These are phyloP conservation scores for Proterorhinus semilunaris DNA, from an alignment of 2,113 vertebrate species.

Conservation along the genomic window DNA sequence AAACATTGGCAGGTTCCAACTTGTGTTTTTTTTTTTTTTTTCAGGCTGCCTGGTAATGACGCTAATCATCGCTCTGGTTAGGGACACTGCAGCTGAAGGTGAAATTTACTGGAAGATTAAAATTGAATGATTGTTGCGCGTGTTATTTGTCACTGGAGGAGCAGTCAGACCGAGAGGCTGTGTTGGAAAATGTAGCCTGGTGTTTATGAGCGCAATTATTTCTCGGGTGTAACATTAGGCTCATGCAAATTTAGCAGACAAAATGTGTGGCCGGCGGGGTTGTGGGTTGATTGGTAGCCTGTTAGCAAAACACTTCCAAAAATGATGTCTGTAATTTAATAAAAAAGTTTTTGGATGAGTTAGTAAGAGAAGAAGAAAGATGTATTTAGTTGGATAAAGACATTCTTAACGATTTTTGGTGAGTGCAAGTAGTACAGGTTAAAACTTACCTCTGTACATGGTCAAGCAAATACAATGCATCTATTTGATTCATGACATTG, in stretches of 20 bases:
- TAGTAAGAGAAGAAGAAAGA: background rate
- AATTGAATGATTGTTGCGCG: constrained; percentile 22
- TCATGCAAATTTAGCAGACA: background rate
- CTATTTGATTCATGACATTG: too few relatives aligned
- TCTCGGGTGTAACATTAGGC: constrained; percentile 3
- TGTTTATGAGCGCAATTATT: background rate
- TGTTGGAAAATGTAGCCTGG: constrained; percentile 25
- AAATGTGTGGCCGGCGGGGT: background rate
- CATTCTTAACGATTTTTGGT: too few relatives aligned
- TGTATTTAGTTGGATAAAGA: too few relatives aligned
- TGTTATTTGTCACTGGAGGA: constrained; percentile 28
- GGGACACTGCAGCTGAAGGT: constrained; percentile 41
- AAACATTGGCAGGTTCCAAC: constrained; percentile 16
- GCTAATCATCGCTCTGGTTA: constrained; percentile 39
- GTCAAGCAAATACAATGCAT: too few relatives aligned
- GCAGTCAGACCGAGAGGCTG: background rate
- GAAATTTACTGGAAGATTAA: constrained; percentile 48
- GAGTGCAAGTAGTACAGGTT: too few relatives aligned
- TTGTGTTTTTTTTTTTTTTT: constrained; percentile 9
- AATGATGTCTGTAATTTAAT: background rate
- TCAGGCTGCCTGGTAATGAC: constrained; percentile 39
- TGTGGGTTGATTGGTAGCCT: background rate
- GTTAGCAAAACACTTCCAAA: background rate
- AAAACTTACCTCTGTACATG: too few relatives aligned
- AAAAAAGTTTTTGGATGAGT: background rate